Base-by-base conservation (phyloP, 2,797 vertebrate species). In the Linurgus olivaceus region DNA sequence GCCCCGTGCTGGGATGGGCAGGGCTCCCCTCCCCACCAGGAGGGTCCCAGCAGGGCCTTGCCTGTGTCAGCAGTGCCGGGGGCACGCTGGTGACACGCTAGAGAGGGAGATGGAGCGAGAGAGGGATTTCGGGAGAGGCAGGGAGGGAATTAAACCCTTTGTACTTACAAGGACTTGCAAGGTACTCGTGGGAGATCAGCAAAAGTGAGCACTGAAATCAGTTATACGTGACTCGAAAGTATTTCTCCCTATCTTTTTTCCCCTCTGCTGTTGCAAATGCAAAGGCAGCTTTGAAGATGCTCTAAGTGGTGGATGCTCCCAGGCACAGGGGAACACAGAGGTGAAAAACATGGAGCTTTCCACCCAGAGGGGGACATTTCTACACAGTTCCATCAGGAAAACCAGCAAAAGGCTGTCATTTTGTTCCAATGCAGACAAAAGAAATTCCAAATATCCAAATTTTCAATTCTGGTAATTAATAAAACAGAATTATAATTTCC, bases 31-130 rank as follows among this genome's bases (percentile, higher is more conserved):
- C 24, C 23, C 24, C 55, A 26, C 35, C 8, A 7, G 58, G 67
- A 26, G 15, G 0, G 13, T 15, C 59, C 13, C 0, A 1, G 3
- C 0, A 6, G 62, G 54, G 65, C 23, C 12, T 0, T 5, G 5
- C 6, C 57, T 1, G 33, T 2, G 54, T 8, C 61, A 13, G 55
- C 51, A 28, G 52, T 1, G 58, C 52, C 13, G 37, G 57, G 59
- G 45, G 29, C 12, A 5, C 6, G 0, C 0, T 11, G 51, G 26
- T 3, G 5, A 47, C 62, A 18, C 6, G 2, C 14, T 1, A 1
- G 16, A 9, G 7, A 1, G n/a, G 40, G 71, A 55, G 13, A 29
- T 54, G 82, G 51, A 76, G 52, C 4, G 20, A 63, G 26, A 51
- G 33, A 70, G 13, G 50, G 79, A 37, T 37, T 31, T 29, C 13